Percentiles rank a stretch among this genome's conserved stretches.
These are phyloP conservation scores for Neotoxoptera formosana DNA, from an alignment of 1,140 invertebrate species.

Conservation along the genomic window DNA sequence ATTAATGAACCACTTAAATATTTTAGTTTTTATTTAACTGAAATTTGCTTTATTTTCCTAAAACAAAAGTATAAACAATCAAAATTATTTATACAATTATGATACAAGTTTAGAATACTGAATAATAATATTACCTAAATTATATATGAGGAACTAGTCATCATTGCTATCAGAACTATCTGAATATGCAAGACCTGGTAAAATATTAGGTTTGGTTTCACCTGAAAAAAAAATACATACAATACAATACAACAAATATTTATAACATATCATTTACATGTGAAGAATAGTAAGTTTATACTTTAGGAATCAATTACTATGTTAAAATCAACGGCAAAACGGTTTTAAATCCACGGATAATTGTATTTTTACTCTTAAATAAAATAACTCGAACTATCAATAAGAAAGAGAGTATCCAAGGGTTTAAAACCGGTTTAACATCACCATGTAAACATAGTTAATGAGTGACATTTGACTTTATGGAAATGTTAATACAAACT, in stretches of 20 bases:
- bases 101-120: neutral
- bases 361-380: too few relatives aligned
- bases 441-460: too few relatives aligned
- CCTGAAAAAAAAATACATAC: conserved; percentile 17
- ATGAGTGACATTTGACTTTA: neutral
- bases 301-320: neutral
- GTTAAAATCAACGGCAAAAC: too few relatives aligned
- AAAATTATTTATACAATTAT: neutral
- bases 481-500: neutral
- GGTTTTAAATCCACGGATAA: too few relatives aligned
- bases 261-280: neutral
- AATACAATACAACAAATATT: neutral
- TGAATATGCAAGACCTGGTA: conserved; percentile 52
- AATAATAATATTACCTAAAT: neutral
- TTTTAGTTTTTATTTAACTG: neutral
- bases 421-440: too few relatives aligned
- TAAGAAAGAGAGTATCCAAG: too few relatives aligned
- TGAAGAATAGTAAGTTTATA: neutral
- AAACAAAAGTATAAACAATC: neutral
- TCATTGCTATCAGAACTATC: conserved; percentile 40
- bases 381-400: too few relatives aligned
- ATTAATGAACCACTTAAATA: neutral
- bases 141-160: neutral
- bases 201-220: conserved; percentile 8
- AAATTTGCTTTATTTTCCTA: neutral